A percentile compares a stretch with the other conserved stretches of the same genome.
Conservation (phyloP, 1,140 invertebrate genomes). For the Rhopalosiphum padi region DNA sequence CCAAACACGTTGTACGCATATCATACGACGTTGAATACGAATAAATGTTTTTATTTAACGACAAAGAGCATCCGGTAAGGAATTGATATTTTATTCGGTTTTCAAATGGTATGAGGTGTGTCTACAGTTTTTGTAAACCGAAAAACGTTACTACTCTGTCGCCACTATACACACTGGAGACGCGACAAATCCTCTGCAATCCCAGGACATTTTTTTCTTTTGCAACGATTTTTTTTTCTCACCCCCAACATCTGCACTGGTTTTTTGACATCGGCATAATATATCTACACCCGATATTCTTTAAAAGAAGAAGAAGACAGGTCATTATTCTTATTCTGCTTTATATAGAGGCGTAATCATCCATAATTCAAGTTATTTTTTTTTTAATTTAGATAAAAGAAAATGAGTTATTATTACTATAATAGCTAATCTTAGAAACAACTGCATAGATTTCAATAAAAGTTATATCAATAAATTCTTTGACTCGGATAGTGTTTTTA, state of each 20-base stretch:
- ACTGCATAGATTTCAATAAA: background rate
- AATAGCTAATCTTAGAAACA: background rate
- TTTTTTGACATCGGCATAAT: background rate
- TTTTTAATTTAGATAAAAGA: background rate
- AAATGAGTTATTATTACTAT: background rate
- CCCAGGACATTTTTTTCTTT: background rate
- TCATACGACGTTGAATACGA: background rate
- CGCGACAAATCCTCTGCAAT: background rate
- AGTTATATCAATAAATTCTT: background rate
- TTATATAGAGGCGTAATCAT: background rate
- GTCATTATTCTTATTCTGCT: background rate
- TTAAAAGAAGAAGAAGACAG: background rate
- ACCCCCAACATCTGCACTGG: background rate
- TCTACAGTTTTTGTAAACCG: background rate
- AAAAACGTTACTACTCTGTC: background rate
- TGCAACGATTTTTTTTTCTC: background rate
- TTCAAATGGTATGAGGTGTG: background rate
- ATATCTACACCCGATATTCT: background rate
- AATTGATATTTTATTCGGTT: conserved; percentile 27
- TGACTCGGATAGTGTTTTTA: background rate
- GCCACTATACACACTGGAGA: background rate
- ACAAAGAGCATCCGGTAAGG: background rate
- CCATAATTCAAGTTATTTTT: background rate
- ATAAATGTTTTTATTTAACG: conserved; percentile 21
- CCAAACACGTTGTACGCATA: background rate